Base-by-base conservation (phyloP, 2,797 vertebrate species). In the Passerculus sandwichensis region DNA sequence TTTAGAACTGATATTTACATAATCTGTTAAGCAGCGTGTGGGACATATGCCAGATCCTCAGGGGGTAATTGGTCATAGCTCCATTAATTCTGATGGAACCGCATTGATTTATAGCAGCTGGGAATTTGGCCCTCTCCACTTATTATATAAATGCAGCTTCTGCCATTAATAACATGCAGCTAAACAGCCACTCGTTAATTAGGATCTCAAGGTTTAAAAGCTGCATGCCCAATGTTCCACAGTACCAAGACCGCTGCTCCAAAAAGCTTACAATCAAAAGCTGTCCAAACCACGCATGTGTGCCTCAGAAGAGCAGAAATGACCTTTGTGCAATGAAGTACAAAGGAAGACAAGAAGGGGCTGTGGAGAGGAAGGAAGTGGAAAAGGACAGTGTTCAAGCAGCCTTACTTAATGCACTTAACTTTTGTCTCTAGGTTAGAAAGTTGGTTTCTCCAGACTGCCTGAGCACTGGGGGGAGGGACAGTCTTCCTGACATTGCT, bases 351-450 rank as follows among this genome's bases (percentile, higher is more conserved):
- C 66, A 87, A 73, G 72, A 93, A 88, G 27, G 26, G 42, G 42
- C 30, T 80, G 45, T 47, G 59, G 70, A 89, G 75, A 91, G 82
- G 78, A 96, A 88, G 85, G 89, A 96, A 93, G 69, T 67, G 72
- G 72, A 74, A 93, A 94, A 93, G 51, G 64, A 83, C 82, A 50
- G 23, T 9, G 12, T 32, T 84, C 50, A 78, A 93, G 44, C 4
- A 5, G 77, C 32, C 65, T 85, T 57, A 81, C 48, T 88, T 73
- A 65, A 86, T 1, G 15, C 62, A 83, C 71, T 93, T 91, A 93
- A 79, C 67, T 92, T 91, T 45, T 77, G 53, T 66, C 42, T 80
- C 69, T 89, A 56, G 13, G 40, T 92, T 89, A 93, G 78, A 74
- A 82, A 82, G 54, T 3, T 5, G 4, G 25, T 73, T 84, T 79